Base-by-base conservation (phyloP, 2,113 vertebrate species). In the Heterochromis multidens region DNA sequence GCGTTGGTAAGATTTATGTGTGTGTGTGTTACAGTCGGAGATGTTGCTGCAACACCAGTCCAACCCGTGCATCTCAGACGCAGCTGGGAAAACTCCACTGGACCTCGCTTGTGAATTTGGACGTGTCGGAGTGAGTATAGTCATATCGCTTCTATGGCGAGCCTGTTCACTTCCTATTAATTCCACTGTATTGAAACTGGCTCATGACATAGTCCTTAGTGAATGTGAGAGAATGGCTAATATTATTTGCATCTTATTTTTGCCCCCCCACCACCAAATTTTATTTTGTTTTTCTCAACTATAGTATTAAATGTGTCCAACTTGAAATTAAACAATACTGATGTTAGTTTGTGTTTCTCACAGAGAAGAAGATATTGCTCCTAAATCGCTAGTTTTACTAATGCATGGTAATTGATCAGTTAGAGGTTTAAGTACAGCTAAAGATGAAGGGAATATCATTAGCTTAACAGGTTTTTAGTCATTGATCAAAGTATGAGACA, bases 101-200 rank as follows among this genome's bases (percentile, higher is more conserved):
- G 98, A 99, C 95, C 94, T 99, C 85, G 98, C 99, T 2, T 99
- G 99, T 82, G 99, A 99, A 95, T 99, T 99, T 54, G 99, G 99
- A 83, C 96, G 99, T 2, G 97, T 99, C 0, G 97, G 96, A 95
- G 99, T 99, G 93, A 98, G 95, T 93, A 96, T 19, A 84, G 52
- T 17, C 52, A 54, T 21, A 9, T 52, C 17, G 2, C 46, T 17
- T 52, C 16, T 52, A 17, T 2, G 16, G 16, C 19, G 13, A 16
- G 43, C 43, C 43, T 5, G 13, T 46, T 46, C 43, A 46, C 43
- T 46, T 46, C 43, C 46, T 52, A 19, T 52, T 52, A 52, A 52
- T 46, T 46, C 13, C 14, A 16, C 43, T 16, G 43, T 46, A 46
- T 14, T 46, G 43, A 16, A 5, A 14, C 43, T 46, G 43, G 46